These are phyloP conservation scores for Muntiacus muntjak DNA, from an alignment of 2,113 vertebrate species.

Conservation along the genomic window DNA sequence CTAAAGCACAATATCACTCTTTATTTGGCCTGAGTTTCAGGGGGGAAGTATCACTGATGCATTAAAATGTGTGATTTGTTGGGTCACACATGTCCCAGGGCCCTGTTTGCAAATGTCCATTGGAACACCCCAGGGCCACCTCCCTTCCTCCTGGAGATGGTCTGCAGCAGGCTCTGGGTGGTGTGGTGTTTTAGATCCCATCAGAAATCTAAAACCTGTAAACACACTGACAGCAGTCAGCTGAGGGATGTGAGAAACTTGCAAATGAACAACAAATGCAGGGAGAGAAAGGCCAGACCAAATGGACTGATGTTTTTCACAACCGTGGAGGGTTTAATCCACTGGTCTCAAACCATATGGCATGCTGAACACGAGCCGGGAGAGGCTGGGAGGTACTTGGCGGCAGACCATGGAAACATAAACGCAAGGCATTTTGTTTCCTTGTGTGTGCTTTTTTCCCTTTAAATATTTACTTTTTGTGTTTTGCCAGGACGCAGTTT, in stretches of 20 bases:
- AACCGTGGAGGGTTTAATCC: conserved; percentile 62
- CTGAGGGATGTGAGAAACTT: conserved; percentile 73
- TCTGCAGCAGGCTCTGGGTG: conserved; percentile 48
- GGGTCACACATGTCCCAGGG: background rate
- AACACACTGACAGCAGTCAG: conserved; percentile 73
- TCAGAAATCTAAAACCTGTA: conserved; percentile 77
- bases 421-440: conserved; percentile 74
- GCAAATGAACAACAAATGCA: conserved; percentile 80
- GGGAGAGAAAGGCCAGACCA: conserved; percentile 73
- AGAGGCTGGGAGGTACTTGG: conserved; percentile 70
- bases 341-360: conserved; percentile 73
- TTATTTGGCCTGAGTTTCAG: background rate
- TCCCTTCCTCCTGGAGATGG: conserved; percentile 6
- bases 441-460: conserved; percentile 72
- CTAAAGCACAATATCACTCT: background rate
- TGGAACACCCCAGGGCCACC: background rate
- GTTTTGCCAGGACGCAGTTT: conserved; percentile 75
- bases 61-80: background rate
- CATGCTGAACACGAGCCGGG: conserved; percentile 53
- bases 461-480: conserved; percentile 82
- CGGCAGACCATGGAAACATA: conserved; percentile 73
- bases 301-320: conserved; percentile 68
- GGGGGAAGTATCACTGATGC: background rate
- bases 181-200: conserved; percentile 46
- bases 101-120: background rate